Evolutionary conservation across 1,140 invertebrate species (phyloP), one percentile per base, ranked within the genome.

Genomic region (Streblospio benedicti): DNA sequence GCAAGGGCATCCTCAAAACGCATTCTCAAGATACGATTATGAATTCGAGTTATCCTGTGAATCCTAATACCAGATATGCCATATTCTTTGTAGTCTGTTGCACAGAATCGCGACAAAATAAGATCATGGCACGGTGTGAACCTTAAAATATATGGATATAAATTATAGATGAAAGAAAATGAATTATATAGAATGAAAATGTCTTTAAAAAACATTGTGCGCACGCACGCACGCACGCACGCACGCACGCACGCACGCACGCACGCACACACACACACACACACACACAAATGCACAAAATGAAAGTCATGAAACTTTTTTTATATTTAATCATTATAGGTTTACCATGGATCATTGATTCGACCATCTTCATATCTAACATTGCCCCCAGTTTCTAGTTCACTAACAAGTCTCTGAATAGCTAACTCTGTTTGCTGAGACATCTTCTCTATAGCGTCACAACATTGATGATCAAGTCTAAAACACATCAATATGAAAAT

Each of bases 321-420:
- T n/a, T n/a, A n/a, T n/a, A n/a, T n/a, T n/a, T 23, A 20, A 6
- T 38, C 14, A 58, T 33, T 18, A 25, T 14, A 62, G 2, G 32
- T 61, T 61, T 60, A 76, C 76, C 76, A 77, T 9, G 69, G 50
- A 65, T 76, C 73, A 38, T 65, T 64, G 2, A 67, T 53, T 32
- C 65, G 60, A 0, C 76, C 75, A 57, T 74, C 72, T 47, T 76
- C 75, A 71, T 75, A 76, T 49, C 73, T 52, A n/a, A 77, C 68
- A 69, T 77, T 77, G 20, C 74, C 76, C 2, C 74, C 76, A 33
- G 71, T 76, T 41, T 76, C 74, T 18, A 77, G 64, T 59, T 77
- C 76, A 49, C 71, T 62, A 20, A 69, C 38, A 61, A 77, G 66
- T 43, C 74, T 60, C 44, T 66, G 67, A 12, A 72, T 60, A 35